Evolutionary conservation across 2,113 vertebrate species (phyloP).

Genomic region (Salvelinus sp.): DNA sequence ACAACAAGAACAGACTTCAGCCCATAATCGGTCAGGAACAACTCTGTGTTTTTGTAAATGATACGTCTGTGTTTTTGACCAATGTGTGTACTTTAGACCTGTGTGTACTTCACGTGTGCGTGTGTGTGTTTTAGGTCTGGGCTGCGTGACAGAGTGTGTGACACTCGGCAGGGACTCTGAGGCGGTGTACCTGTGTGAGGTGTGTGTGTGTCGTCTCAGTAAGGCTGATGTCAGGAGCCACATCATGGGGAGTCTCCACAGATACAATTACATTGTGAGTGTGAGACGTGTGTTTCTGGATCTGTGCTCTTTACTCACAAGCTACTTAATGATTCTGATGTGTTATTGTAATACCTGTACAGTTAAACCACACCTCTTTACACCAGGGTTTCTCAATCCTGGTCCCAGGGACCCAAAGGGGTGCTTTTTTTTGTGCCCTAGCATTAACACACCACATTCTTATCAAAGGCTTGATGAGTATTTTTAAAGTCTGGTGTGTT

Average conservation of each 20-base stretch:
- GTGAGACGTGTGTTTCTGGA: neutral
- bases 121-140: conserved; percentile 52
- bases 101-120: neutral
- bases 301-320: neutral
- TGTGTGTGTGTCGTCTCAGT: conserved; percentile 54
- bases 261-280: conserved; percentile 70
- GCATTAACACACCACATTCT: no score
- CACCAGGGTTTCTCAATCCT: neutral
- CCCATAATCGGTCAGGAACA: conserved; percentile 65
- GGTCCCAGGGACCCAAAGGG: no score
- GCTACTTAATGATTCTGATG: neutral
- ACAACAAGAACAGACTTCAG: conserved; percentile 59
- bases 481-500: no score
- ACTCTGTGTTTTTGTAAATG: neutral
- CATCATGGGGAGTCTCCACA: conserved; percentile 69
- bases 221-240: conserved; percentile 66
- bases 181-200: conserved; percentile 59
- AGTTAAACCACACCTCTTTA: neutral
- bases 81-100: conserved; percentile 51
- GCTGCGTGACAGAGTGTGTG: conserved; percentile 61
- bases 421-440: no score
- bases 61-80: conserved; percentile 25
- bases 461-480: no score
- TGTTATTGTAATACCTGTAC: neutral
- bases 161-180: conserved; percentile 33